Percentiles rank a stretch among this genome's conserved stretches.
Conservation (phyloP, 2,888 invertebrate species). For the Siphlonurus alternatus region DNA sequence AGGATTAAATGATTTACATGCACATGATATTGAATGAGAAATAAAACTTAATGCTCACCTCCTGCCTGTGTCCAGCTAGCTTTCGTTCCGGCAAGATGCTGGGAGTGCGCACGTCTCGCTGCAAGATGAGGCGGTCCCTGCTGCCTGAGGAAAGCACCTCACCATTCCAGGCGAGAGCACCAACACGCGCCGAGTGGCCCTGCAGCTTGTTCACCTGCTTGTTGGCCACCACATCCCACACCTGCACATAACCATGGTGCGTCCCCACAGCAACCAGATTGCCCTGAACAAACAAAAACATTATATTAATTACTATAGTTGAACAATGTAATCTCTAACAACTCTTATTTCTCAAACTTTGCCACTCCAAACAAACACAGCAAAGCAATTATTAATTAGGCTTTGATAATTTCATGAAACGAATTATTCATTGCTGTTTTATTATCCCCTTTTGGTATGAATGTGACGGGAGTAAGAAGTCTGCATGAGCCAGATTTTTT, state of each 20-base stretch:
- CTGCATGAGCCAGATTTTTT: too few relatives aligned
- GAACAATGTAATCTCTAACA: too few relatives aligned
- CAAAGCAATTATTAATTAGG: background rate
- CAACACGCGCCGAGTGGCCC: slow-evolving; percentile 83
- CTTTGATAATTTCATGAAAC: too few relatives aligned
- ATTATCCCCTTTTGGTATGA: too few relatives aligned
- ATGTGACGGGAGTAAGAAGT: too few relatives aligned
- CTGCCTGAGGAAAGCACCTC: slow-evolving; percentile 92
- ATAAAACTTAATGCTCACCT: slow-evolving; percentile 54
- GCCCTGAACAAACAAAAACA: slow-evolving; percentile 32
- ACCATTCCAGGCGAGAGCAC: slow-evolving; percentile 95
- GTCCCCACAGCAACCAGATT: slow-evolving; percentile 96
- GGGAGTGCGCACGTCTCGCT: slow-evolving; percentile 82
- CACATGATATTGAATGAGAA: background rate
- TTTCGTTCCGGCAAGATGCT: slow-evolving; percentile 56
- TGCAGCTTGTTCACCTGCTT: slow-evolving; percentile 82
- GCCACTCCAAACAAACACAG: too few relatives aligned
- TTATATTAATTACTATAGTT: background rate
- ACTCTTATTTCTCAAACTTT: too few relatives aligned
- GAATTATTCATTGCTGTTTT: too few relatives aligned
- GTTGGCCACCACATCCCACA: slow-evolving; percentile 93
- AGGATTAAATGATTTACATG: background rate
- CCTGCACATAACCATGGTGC: slow-evolving; percentile 90
- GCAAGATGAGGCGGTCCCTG: slow-evolving; percentile 81
- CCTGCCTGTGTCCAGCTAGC: slow-evolving; percentile 85